Evolutionary conservation across 92 coral and sea anemone genomes (phyloP), one percentile per base, ranked within the genome.

Genomic region (Chrysogorgia sp.): DNA sequence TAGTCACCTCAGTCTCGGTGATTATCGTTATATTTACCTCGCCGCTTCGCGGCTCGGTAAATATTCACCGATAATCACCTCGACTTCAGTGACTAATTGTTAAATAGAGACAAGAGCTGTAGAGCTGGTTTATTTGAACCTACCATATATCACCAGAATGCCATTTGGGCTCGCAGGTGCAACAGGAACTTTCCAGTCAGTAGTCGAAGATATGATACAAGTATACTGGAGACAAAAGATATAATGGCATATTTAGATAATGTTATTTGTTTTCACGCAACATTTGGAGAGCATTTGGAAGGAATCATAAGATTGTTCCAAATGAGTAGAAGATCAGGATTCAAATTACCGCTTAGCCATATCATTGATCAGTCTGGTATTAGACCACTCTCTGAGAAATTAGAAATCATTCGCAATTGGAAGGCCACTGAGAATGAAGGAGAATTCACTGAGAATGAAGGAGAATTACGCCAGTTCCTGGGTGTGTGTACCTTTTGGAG

Each of bases 151-250:
- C 52, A n/a, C n/a, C n/a, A 67, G 82, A 34, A 63, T 74, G 43
- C 89, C 86, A 9, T 85, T 81, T 43, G 89, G 89, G 0, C 62
- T 86, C 20, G 82, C 71, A 17, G 62, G 76, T 47, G 88, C 87
- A 30, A 77, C 82, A 30, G 87, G 84, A 62, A 78, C 81, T 15
- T 84, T 84, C 61, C 84, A 83, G 33, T 63, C 86, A 37, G 77
- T 63, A 32, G 48, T 75, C 24, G 86, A 75, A 34, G 82, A 75
- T 67, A 75, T 83, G 86, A 17, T 43, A 17, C 50, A 43, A 43
- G 50, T n/a, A n/a, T 43, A 43, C 50, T 32, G 23, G 68, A 83
- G 26, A 66, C 83, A 41, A 79, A 87, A 48, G 71, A 77, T 74
- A 80, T 80, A 58, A 71, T 87, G 65, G 85, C 83, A 7, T 83